Base-by-base conservation (phyloP, 2,113 vertebrate genomes). In the Podarcis raffonei region DNA sequence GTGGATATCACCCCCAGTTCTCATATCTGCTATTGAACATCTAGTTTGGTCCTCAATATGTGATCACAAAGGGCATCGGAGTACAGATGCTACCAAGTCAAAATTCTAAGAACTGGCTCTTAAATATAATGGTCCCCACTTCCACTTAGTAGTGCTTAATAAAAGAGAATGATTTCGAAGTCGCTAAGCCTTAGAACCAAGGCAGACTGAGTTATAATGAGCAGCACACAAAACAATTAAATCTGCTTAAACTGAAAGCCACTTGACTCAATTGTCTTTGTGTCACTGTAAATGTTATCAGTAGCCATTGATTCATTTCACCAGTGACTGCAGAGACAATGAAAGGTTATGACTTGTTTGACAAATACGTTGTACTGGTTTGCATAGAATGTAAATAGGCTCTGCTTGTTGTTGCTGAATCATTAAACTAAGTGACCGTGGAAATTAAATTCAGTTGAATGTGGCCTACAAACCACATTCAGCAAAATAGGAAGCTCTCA, bases 291-390 rank as follows among this genome's bases (percentile, higher is more conserved):
- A 93, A 93, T 92, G 71, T 93, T 94, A 94, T 93, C 92, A 89
- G 77, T 84, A 91, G 77, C n/a, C 84, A 93, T 90, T 92, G 91
- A 95, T 93, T 95, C 85, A 94, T 93, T 94, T 86, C 32, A 77
- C 42, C 74, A 0, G 22, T 57, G 86, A 88, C 66, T 57, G 85
- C 0, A 22, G 53, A 86, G 68, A 42, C 92, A 93, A 92, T 78
- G 69, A 88, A 91, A 94, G 71, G 65, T 32, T 93, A 94, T 86
- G 90, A n/a, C 69, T 88, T 81, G 62, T 39, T 81, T 92, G 66
- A 79, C 62, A 92, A 79, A 30, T 68, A 84, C 72, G 76, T 89
- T 89, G 57, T 62, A 79, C 3, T 72, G 25, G 7, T 37, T 66
- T 89, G 25, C 84, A 85, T 25, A 81, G 77, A 18, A 69, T 94